Percentiles rank a stretch among this genome's conserved stretches.
These are phyloP conservation scores for Drosophila demipolita DNA, from an alignment of 2,888 invertebrate species.

Conservation along the genomic window DNA sequence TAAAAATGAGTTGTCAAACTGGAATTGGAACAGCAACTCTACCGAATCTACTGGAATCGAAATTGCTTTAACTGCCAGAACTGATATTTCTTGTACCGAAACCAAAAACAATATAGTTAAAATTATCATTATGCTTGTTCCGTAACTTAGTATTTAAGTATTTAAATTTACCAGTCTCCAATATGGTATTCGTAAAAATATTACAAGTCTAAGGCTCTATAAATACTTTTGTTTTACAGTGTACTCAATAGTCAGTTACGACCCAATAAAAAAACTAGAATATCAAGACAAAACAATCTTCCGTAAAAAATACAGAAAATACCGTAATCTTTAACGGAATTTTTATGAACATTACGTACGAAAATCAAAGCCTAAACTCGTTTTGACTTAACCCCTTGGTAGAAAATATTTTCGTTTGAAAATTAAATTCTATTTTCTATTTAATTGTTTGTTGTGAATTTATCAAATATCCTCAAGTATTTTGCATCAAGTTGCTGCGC, in stretches of 20 bases:
- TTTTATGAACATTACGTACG: no score
- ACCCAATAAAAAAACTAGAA: neutral
- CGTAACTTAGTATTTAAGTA: neutral
- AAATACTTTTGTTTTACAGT: neutral
- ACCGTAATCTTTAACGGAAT: neutral
- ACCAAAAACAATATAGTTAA: no score
- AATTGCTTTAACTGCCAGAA: neutral
- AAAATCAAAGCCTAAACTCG: neutral
- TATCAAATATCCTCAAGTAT: neutral
- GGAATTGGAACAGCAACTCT: neutral
- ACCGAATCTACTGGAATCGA: neutral
- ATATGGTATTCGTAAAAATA: neutral
- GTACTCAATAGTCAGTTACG: neutral
- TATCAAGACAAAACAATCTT: neutral
- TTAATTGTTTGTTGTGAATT: neutral
- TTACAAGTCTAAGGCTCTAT: neutral
- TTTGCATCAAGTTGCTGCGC: neutral
- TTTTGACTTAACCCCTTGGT: neutral
- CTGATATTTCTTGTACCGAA: neutral
- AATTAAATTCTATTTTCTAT: neutral
- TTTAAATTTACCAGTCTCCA: neutral
- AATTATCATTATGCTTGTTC: neutral
- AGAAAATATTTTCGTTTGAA: neutral
- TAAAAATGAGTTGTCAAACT: neutral
- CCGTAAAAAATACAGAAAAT: neutral